These are phyloP conservation scores for Hydrozoanthus tunicans DNA, from an alignment of 64 coral and sea anemone genomes.

Conservation along the genomic window DNA sequence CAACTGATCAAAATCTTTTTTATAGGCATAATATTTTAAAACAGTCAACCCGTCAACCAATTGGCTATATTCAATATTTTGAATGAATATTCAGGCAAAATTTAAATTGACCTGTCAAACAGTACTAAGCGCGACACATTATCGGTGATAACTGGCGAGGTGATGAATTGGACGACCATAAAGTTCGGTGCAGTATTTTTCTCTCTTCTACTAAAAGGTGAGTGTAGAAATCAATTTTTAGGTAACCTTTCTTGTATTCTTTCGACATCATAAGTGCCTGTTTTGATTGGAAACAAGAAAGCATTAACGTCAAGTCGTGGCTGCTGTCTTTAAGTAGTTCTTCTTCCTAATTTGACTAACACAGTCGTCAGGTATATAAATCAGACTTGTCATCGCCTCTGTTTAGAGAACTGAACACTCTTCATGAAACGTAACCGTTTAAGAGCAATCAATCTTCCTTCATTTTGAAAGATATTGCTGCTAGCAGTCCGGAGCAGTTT, in stretches of 20 bases:
- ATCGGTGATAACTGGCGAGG: neutral
- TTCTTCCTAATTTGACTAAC: too few species aligned
- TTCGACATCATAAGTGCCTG: neutral
- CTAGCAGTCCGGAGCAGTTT: too few species aligned
- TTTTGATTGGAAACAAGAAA: neutral
- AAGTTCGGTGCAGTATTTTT: neutral
- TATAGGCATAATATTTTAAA: conserved; percentile 20
- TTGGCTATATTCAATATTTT: neutral
- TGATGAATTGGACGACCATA: neutral
- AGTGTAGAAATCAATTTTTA: neutral
- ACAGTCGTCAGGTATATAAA: too few species aligned
- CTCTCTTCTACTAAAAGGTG: conserved; percentile 1
- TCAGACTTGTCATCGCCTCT: too few species aligned
- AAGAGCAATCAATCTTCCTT: too few species aligned
- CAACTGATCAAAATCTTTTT: neutral
- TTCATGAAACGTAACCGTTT: too few species aligned
- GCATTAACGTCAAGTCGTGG: neutral
- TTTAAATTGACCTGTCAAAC: conserved; percentile 3
- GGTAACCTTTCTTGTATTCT: neutral
- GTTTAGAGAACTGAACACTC: too few species aligned
- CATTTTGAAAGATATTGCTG: too few species aligned
- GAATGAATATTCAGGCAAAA: conserved; percentile 8
- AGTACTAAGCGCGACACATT: neutral
- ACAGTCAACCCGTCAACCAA: conserved; percentile 1
- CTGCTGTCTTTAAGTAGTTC: too few species aligned